phyloP scores from a whole-genome alignment of 2,888 invertebrate species.

The Drosophila subsilvestris region DNA sequence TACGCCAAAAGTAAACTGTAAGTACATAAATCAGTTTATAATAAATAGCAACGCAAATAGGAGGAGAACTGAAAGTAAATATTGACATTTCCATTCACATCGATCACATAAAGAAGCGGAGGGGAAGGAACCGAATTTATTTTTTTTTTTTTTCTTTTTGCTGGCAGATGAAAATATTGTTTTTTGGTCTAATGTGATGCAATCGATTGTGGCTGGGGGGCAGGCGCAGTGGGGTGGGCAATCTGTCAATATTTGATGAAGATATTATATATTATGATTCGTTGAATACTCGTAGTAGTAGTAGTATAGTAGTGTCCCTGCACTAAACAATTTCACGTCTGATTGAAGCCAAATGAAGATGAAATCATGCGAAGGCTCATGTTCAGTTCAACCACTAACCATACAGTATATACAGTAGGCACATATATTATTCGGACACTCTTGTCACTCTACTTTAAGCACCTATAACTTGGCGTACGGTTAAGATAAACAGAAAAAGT shows the following conservation, averaged over 20 bases:
- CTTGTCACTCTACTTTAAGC: too few relatives aligned
- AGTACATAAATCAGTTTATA: neutral
- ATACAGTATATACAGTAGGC: too few relatives aligned
- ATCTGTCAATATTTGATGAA: conserved; percentile 49
- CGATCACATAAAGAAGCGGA: neutral
- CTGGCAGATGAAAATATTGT: neutral
- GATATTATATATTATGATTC: conserved; percentile 33
- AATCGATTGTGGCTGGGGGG: conserved; percentile 53
- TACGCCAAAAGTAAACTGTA: neutral
- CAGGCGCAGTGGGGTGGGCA: neutral
- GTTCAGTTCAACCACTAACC: conserved; percentile 26
- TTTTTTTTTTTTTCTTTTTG: too few relatives aligned
- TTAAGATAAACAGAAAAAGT: too few relatives aligned
- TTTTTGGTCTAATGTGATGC: conserved; percentile 36
- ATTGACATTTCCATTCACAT: conserved; percentile 13
- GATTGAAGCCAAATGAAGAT: conserved; percentile 61
- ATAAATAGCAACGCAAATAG: neutral
- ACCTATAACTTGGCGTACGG: too few relatives aligned
- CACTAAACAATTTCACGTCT: conserved; percentile 70
- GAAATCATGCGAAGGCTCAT: conserved; percentile 52
- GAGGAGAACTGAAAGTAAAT: conserved; percentile 4
- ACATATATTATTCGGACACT: too few relatives aligned
- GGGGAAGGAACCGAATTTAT: neutral
- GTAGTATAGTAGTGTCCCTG: conserved; percentile 45
- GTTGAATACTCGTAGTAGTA: conserved; percentile 9